These are phyloP conservation scores for Phymorhynchus buccinoides DNA, from an alignment of 1,140 invertebrate genomes.

Conservation along the genomic window DNA sequence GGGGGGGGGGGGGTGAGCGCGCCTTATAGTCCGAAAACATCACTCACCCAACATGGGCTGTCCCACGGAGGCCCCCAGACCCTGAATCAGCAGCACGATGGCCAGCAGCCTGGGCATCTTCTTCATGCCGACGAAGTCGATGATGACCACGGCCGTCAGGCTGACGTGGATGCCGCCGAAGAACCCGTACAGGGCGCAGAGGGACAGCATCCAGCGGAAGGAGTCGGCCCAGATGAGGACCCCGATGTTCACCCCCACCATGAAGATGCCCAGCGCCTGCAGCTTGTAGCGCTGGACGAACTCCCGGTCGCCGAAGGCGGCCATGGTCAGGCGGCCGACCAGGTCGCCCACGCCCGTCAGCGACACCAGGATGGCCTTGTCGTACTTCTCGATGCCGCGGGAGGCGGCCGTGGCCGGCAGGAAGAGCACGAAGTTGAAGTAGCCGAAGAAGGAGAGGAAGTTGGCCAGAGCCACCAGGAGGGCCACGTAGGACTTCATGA, in stretches of 20 bases:
- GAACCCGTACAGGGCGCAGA: constrained; percentile 59
- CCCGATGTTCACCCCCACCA: constrained; percentile 55
- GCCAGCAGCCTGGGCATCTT: constrained; percentile 58
- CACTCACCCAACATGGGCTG: constrained; percentile 63
- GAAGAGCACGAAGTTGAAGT: constrained; percentile 67
- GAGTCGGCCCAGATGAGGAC: constrained; percentile 50
- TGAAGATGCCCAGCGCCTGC: constrained; percentile 45
- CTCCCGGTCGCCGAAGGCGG: constrained; percentile 56
- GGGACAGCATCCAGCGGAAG: constrained; percentile 54
- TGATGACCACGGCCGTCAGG: constrained; percentile 58
- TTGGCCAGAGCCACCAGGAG: constrained; percentile 53
- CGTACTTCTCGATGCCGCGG: constrained; percentile 51
- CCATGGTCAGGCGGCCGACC: constrained; percentile 55
- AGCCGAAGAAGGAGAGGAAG: constrained; percentile 64
- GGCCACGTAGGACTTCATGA: constrained; percentile 58
- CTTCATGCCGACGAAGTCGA: constrained; percentile 63
- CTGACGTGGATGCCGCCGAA: constrained; percentile 62
- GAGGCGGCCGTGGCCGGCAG: constrained; percentile 51
- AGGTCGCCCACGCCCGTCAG: constrained; percentile 61
- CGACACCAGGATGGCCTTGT: constrained; percentile 61
- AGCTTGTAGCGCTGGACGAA: constrained; percentile 61
- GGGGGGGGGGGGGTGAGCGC: too few relatives aligned
- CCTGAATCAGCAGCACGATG: constrained; percentile 62
- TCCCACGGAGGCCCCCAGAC: constrained; percentile 61
- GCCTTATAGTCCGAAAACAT: too few relatives aligned